Evolutionary conservation across 2,888 invertebrate species (phyloP), one percentile per base, ranked within the genome.

Genomic region (Rhorus exstirpatorius): DNA sequence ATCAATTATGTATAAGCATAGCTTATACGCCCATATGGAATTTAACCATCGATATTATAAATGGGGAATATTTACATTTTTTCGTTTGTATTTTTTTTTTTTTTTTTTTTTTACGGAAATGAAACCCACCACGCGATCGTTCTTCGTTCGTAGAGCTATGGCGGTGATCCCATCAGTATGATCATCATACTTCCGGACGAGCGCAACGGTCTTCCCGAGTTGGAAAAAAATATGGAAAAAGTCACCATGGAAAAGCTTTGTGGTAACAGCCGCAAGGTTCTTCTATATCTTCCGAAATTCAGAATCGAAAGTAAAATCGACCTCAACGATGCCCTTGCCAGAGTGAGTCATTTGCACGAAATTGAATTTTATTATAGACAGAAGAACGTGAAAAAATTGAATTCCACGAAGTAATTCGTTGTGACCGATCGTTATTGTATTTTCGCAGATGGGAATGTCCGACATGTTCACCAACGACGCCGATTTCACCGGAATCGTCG

Each of bases 261-360:
- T 0, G 85, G 85, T 12, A 85, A 83, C 31, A 77, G 87, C 0
- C 92, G 93, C 0, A 95, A 96, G 90, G 96, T 97, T 0, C 93
- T 95, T 41, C 94, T 97, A 0, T 94, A 94, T 19, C 91, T 98
- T 60, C 98, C 98, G 1, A 97, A 96, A 92, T 98, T 98, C 92
- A 96, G 96, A 92, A 95, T 97, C 61, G 97, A 97, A 92, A 95
- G 95, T 8, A 95, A 95, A 81, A 94, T 96, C n/a, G 94, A 96
- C 83, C 93, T 97, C 51, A 94, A 94, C 10, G 92, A 93, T 0
- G 88, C 95, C n/a, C 92, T 97, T 60, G 91, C 93, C n/a, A 94
- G 96, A 94, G 97, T 97, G 93, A 92, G 89, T 77, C 41, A 38
- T 6, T 4, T 8, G 1, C n/a, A 12, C 6, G 4, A 1, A 49